Percentiles rank a stretch among this genome's conserved stretches.
These are phyloP conservation scores for Prosopocoilus inquinatus DNA, from an alignment of 2,888 invertebrate species.

Conservation along the genomic window DNA sequence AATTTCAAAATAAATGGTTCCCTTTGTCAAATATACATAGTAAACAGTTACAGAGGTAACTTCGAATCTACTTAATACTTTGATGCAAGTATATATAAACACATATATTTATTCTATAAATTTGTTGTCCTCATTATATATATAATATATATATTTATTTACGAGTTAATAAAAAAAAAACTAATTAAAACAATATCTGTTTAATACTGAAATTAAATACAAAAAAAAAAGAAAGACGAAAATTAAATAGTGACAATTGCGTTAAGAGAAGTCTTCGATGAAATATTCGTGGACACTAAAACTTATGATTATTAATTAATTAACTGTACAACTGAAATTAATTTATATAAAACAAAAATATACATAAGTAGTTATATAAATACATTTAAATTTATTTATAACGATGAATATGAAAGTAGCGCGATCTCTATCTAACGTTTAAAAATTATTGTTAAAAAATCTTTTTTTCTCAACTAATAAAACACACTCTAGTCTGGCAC, in stretches of 20 bases:
- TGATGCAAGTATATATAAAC: constrained; percentile 35
- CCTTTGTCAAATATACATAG: constrained; percentile 37
- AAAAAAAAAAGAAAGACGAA: constrained; percentile 14
- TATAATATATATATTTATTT: neutral
- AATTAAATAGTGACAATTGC: neutral
- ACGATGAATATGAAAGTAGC: constrained; percentile 36
- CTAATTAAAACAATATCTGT: constrained; percentile 18
- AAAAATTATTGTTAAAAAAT: constrained; percentile 22
- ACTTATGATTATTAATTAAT: neutral
- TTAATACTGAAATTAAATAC: constrained; percentile 25
- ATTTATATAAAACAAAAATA: constrained; percentile 33
- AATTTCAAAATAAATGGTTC: constrained; percentile 29
- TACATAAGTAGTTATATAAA: constrained; percentile 38
- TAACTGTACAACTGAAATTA: constrained; percentile 15
- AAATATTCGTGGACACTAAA: neutral
- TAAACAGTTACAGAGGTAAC: constrained; percentile 36
- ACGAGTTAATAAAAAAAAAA: constrained; percentile 10
- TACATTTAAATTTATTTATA: constrained; percentile 27
- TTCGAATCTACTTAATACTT: constrained; percentile 41
- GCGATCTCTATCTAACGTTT: constrained; percentile 24
- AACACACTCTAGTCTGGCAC: constrained; percentile 49
- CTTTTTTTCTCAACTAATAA: constrained; percentile 9
- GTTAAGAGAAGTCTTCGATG: neutral
- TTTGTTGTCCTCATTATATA: constrained; percentile 19
- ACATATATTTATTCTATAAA: constrained; percentile 34